phyloP scores from a whole-genome alignment of 2,888 invertebrate genomes.

The Adelphocoris suturalis region DNA sequence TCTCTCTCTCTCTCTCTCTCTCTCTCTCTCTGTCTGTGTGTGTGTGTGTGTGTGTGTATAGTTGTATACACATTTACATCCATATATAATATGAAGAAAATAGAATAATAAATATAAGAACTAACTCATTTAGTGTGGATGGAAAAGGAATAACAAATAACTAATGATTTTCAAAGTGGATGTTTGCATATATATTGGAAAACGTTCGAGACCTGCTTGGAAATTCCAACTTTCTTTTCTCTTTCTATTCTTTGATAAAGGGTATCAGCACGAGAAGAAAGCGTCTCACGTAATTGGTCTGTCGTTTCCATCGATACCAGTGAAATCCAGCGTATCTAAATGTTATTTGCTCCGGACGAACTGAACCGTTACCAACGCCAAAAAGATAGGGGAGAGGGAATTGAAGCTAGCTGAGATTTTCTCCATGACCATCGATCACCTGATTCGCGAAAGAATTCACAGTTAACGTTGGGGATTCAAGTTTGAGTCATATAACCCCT shows the following conservation, averaged over 20 bases:
- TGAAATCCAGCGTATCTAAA: background rate
- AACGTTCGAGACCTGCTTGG: background rate
- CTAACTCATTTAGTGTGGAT: too few relatives aligned
- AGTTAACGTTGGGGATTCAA: too few relatives aligned
- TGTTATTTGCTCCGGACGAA: background rate
- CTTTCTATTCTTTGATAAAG: background rate
- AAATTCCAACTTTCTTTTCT: conserved; percentile 1
- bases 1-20: too few relatives aligned
- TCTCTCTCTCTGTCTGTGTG: too few relatives aligned
- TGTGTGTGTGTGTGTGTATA: too few relatives aligned
- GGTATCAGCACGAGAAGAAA: conserved; percentile 8
- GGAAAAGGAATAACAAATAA: conserved; percentile 1
- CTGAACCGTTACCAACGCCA: background rate
- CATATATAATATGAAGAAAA: too few relatives aligned
- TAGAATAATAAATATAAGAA: too few relatives aligned
- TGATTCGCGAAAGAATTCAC: too few relatives aligned
- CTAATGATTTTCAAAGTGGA: background rate
- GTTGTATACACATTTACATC: too few relatives aligned
- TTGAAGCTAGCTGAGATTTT: background rate
- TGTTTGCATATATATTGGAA: conserved; percentile 26
- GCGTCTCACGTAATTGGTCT: conserved; percentile 27
- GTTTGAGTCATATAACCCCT: too few relatives aligned
- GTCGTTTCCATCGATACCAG: conserved; percentile 7
- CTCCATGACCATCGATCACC: too few relatives aligned
- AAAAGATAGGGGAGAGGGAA: background rate